Conservation (phyloP, 2,797 vertebrate species). For the Threskiornis aethiopicus region DNA sequence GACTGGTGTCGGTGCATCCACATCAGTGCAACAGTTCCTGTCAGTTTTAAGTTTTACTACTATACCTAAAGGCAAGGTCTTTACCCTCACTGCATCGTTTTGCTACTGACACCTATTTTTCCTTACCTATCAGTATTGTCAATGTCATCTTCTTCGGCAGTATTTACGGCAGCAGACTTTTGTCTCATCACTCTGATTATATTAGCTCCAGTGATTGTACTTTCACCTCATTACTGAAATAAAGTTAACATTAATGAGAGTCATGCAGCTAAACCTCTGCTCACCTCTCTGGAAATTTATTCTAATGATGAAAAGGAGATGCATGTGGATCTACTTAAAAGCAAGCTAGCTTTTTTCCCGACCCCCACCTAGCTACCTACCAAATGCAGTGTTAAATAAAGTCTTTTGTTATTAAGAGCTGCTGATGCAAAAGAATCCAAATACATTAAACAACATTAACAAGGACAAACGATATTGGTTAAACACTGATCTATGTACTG, state of each 20-base stretch:
- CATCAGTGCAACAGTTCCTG: neutral
- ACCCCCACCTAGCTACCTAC: neutral
- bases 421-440: neutral
- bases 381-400: neutral
- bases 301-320: constrained; percentile 68
- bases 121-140: neutral
- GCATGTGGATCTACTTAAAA: constrained; percentile 66
- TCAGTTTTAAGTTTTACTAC: neutral
- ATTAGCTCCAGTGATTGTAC: constrained; percentile 70
- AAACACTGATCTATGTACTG: neutral
- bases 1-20: neutral
- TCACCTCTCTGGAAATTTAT: constrained; percentile 69
- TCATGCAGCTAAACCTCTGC: constrained; percentile 69
- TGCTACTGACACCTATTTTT: neutral
- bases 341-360: neutral
- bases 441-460: neutral
- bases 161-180: constrained; percentile 40
- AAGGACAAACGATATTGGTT: neutral
- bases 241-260: constrained; percentile 77
- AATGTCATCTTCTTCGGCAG: constrained; percentile 24
- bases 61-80: neutral
- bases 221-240: constrained; percentile 77
- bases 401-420: neutral
- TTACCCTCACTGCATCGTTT: neutral
- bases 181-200: constrained; percentile 70